phyloP scores from a whole-genome alignment of 2,888 invertebrate genomes.

The Conops quadrifasciatus region DNA sequence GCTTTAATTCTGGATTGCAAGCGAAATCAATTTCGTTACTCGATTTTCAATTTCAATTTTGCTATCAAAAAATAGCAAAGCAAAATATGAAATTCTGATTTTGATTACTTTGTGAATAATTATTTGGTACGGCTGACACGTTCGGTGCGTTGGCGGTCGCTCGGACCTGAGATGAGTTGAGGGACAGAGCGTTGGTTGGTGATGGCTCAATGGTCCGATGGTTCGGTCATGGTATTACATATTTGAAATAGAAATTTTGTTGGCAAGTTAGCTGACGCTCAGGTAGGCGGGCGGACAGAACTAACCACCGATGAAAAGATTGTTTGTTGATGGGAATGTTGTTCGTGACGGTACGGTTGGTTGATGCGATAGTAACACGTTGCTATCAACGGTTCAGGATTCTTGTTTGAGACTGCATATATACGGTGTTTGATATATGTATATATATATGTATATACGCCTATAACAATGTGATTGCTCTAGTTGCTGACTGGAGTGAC shows the following conservation, averaged over 20 bases:
- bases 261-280: not conserved
- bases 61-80: constrained; percentile 7
- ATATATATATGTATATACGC: too few relatives aligned
- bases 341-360: not conserved
- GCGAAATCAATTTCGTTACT: constrained; percentile 7
- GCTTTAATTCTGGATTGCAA: constrained; percentile 9
- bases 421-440: too few relatives aligned
- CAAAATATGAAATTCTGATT: constrained; percentile 16
- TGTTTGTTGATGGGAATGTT: not conserved
- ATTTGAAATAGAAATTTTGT: not conserved
- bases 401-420: too few relatives aligned
- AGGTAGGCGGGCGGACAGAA: not conserved
- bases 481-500: too few relatives aligned
- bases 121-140: not conserved
- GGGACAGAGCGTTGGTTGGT: not conserved
- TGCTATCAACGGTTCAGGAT: too few relatives aligned
- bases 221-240: not conserved
- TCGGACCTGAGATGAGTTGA: not conserved
- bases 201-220: not conserved
- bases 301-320: not conserved
- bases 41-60: constrained; percentile 17
- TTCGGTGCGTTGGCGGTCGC: not conserved
- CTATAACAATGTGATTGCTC: too few relatives aligned
- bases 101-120: constrained; percentile 10
- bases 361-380: too few relatives aligned